phyloP scores from a whole-genome alignment of 2,113 vertebrate genomes.

The Syrmaticus mikado region DNA sequence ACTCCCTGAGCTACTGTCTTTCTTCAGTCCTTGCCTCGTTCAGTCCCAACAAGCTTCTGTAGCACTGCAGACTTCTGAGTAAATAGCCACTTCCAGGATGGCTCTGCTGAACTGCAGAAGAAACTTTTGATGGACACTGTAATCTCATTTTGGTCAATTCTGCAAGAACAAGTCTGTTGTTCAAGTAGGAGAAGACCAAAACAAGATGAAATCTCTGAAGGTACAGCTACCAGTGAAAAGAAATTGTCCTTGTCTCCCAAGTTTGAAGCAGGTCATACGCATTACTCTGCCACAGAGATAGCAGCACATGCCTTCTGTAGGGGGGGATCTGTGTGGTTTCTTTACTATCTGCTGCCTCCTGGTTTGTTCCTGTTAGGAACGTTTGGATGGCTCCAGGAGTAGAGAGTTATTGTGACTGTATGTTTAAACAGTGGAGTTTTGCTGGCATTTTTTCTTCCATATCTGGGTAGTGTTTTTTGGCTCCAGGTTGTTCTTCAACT shows the following conservation, averaged over 20 bases:
- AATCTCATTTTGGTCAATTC: not conserved
- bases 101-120: too few relatives aligned
- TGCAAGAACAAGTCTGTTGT: not conserved
- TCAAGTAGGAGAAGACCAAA: not conserved
- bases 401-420: not conserved
- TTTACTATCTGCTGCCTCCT: rapidly evolving
- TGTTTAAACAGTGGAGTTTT: too few relatives aligned
- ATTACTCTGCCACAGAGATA: not conserved
- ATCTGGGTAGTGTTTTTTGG: not conserved
- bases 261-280: rapidly evolving
- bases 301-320: not conserved
- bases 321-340: too few relatives aligned
- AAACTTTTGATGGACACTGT: rapidly evolving
- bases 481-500: not conserved
- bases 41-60: not conserved
- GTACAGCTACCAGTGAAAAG: not conserved
- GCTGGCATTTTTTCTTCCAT: not conserved
- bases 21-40: not conserved
- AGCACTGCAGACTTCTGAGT: not conserved
- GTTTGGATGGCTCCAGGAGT: not conserved
- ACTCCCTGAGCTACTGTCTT: too few relatives aligned
- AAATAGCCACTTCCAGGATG: not conserved
- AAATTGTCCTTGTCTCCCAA: not conserved
- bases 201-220: not conserved
- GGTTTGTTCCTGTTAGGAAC: not conserved